Base-by-base conservation (phyloP, 1,140 invertebrate genomes). In the Aphelinus certus region DNA sequence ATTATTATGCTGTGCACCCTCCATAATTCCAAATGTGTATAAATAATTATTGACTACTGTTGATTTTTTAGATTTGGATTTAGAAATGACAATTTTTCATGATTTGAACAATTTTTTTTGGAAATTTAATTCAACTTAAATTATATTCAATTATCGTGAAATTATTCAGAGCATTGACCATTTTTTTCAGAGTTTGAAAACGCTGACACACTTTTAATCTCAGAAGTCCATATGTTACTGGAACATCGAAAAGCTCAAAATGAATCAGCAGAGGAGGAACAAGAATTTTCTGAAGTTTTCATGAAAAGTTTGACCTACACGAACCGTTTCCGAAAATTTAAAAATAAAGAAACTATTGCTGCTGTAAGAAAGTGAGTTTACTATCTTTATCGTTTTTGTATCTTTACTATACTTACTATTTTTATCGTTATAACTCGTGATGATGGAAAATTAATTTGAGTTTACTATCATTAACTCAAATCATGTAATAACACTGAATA, bases 271-370 rank as follows among this genome's bases (percentile, higher is more conserved):
- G 98, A 99, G 85, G 98, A 99, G 79, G 98, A 99, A 84, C 97
- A 98, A 88, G 96, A 98, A 88, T 94, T 99, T 82, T 98, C 97
- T 0, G 97, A 99, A 87, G 97, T 99, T 42, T 99, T 99, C 83
- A 95, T 97, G 91, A 99, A 99, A 87, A 99, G 97, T 1, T 89
- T 98, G 2, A 97, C 96, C 64, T 99, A 99, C 81, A 98, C 97
- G 48, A 95, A 97, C 81, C 91, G 97, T 80, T 99, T 99, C 86
- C 92, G 95, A 45, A 97, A 98, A 83, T 99, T 99, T 86, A 98
- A 98, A 86, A 99, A 99, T 84, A 95, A 98, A 83, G 98, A 99
- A 88, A 99, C 97, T 5, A 99, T 99, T 73, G 92, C 95, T 69
- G 94, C 97, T 63, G 96, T 99, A 5, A 91, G 98, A 88, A 95